Evolutionary conservation across 2,113 vertebrate genomes (phyloP).

Genomic region (Oceanodroma tethys): DNA sequence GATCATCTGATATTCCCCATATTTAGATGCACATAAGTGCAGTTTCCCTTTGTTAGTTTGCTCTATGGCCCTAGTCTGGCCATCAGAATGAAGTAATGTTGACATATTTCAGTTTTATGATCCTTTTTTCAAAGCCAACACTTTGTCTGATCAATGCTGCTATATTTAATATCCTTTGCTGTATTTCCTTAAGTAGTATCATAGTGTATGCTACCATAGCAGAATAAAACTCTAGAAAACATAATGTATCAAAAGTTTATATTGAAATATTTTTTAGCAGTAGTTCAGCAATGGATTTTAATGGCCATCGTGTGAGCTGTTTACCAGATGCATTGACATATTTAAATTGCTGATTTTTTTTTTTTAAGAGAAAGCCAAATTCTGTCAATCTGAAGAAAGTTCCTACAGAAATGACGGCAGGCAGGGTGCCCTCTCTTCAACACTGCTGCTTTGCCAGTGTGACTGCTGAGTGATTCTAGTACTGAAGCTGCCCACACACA

Average conservation of each 20-base stretch:
- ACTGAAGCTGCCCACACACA: not conserved
- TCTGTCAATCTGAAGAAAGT: not conserved
- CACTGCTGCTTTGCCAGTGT: not conserved
- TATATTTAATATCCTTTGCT: not conserved
- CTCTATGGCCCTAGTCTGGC: not conserved
- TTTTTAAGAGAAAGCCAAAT: not conserved
- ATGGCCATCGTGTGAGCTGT: not conserved
- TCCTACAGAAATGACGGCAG: not conserved
- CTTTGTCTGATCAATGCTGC: not conserved
- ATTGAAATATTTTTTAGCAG: not conserved
- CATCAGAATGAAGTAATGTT: not conserved
- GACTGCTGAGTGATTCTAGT: not conserved
- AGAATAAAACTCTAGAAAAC: not conserved
- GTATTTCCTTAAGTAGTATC: not conserved
- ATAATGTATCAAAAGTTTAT: not conserved
- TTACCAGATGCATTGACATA: not conserved
- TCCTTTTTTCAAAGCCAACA: not conserved
- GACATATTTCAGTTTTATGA: slow-evolving; percentile 18
- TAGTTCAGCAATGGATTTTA: not conserved
- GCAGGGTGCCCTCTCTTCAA: not conserved
- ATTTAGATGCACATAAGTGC: not conserved
- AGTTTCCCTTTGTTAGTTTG: not conserved
- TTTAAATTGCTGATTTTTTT: not conserved
- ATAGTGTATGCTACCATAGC: not conserved
- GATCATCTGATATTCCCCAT: not conserved